phyloP scores from a whole-genome alignment of 2,113 vertebrate species.

The Mastomys coucha region DNA sequence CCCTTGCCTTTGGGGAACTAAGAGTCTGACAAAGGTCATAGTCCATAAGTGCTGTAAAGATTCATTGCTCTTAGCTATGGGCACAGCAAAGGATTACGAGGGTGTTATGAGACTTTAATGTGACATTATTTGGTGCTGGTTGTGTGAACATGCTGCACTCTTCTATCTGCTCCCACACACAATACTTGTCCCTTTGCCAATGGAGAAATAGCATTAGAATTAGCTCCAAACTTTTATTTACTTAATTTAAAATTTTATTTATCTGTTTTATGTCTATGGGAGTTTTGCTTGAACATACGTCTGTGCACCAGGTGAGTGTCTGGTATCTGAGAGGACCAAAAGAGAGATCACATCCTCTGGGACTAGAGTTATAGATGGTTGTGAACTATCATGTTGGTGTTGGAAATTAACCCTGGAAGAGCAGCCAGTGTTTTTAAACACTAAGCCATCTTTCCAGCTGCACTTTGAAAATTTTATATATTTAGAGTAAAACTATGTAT shows the following conservation, averaged over 20 bases:
- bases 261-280: neutral
- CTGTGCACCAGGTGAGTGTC: neutral
- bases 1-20: neutral
- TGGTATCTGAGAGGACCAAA: neutral
- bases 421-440: neutral
- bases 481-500: constrained; percentile 35
- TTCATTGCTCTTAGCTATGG: neutral
- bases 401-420: neutral
- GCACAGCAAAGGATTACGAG: neutral
- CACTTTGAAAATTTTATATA: neutral
- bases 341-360: neutral
- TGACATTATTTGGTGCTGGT: neutral
- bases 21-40: neutral
- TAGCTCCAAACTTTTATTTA: constrained; percentile 1
- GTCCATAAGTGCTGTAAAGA: neutral
- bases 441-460: neutral
- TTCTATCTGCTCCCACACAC: neutral
- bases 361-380: neutral
- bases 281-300: neutral
- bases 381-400: neutral
- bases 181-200: neutral
- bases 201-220: neutral
- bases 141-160: neutral
- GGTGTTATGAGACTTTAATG: neutral
- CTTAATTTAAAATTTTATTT: neutral